Evolutionary conservation across 1,140 invertebrate species (phyloP), one percentile per base, ranked within the genome.

Genomic region (Rhagoletis zephyria): DNA sequence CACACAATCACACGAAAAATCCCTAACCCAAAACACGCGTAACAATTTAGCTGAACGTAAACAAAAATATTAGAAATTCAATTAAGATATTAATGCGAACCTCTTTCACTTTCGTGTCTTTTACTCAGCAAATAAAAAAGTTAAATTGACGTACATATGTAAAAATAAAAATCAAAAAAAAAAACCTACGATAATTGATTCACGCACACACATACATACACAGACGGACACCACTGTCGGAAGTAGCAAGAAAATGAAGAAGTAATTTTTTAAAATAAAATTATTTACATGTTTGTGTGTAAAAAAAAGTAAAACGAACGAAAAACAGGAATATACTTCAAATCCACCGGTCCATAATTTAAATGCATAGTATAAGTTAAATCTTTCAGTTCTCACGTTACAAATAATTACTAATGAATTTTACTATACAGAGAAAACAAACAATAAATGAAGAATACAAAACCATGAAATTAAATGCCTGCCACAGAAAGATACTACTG

Each of bases 31-130:
- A 77, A 77, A 87, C 77, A 87, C 48, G 16, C 77, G 60, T 85
- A 86, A 87, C 30, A 74, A 81, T 67, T 87, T 85, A 87, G 81
- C 60, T 88, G 64, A 86, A 86, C 67, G 19, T 88, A 92, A 85
- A 90, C 89, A 89, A 90, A 89, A 65, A 45, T 85, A 70, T 65
- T 89, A 90, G 89, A 88, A 88, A 86, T 60, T 63, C 70, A 88
- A 87, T 64, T 45, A 87, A 87, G 65, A 87, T 45, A 19, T 74
- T 56, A 81, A 87, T 60, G 60, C 30, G 90, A 92, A 92, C 91
- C 91, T 92, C 91, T 92, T 92, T 92, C 91, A 92, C 91, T 93
- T 93, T 93, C 92, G 92, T 93, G 92, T 93, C 92, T 93, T 92
- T 93, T 91, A 92, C 60, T 85, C 56, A 63, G 85, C 56, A 85